Conservation (phyloP, 2,797 vertebrate species). For the Spheniscus humboldti region DNA sequence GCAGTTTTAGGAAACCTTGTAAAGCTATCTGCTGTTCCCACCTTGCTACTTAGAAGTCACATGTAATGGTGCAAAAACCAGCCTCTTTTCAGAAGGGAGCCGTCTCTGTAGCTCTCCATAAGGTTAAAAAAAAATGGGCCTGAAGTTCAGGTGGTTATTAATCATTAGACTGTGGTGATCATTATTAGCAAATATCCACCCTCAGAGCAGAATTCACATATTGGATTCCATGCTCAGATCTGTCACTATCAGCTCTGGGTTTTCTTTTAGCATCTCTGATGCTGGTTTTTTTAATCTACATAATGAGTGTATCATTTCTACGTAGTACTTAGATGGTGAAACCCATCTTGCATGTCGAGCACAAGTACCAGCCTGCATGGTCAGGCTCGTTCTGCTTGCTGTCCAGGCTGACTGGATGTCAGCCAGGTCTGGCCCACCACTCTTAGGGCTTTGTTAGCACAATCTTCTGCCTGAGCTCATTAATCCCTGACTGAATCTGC, state of each 20-base stretch:
- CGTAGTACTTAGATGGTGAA: neutral
- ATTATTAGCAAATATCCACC: neutral
- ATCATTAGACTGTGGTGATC: neutral
- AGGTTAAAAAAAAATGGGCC: neutral
- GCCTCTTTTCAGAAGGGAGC: neutral
- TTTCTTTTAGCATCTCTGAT: neutral
- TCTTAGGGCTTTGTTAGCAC: neutral
- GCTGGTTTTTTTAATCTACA: neutral
- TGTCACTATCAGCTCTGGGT: neutral
- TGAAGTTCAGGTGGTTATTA: neutral
- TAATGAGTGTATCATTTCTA: neutral
- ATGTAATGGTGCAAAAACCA: neutral
- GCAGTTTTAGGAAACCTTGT: neutral
- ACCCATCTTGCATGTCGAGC: neutral
- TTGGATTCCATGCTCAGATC: neutral
- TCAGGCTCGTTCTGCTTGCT: neutral
- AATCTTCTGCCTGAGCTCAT: neutral
- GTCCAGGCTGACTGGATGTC: neutral
- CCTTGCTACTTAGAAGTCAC: neutral
- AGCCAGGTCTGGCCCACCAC: neutral
- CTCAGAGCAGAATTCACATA: neutral
- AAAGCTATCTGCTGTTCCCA: neutral
- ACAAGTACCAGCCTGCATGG: neutral
- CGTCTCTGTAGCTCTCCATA: neutral
- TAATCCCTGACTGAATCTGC: neutral